phyloP scores from a whole-genome alignment of 30 jellyfish, hydroid and myxozoan genomes.

The Haliclystus octoradiatus region DNA sequence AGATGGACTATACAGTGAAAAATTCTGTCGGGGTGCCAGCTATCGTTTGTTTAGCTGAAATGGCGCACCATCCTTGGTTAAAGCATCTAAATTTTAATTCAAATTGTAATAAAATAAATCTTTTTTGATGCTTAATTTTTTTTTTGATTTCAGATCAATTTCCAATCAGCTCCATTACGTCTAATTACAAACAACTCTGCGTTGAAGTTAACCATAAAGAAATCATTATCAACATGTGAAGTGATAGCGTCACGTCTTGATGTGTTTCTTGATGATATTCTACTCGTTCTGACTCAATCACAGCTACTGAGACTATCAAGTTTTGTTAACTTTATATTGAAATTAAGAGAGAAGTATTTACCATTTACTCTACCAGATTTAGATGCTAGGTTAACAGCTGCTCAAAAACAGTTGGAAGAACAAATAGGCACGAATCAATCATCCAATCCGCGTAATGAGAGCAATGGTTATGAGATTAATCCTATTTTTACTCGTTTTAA shows the following conservation, averaged over 20 bases:
- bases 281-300: constrained; percentile 84
- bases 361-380: constrained; percentile 50
- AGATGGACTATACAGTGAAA: too few species aligned
- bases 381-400: constrained; percentile 3
- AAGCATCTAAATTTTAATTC: too few species aligned
- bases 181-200: constrained; percentile 83
- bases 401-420: constrained; percentile 4
- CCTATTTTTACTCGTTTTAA: constrained; percentile 59
- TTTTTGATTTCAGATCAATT: neutral
- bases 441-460: constrained; percentile 24
- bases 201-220: constrained; percentile 66
- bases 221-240: constrained; percentile 61
- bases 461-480: constrained; percentile 29
- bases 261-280: constrained; percentile 71
- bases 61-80: too few species aligned
- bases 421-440: constrained; percentile 8
- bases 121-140: too few species aligned
- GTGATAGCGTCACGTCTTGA: constrained; percentile 81
- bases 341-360: constrained; percentile 49
- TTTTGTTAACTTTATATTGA: constrained; percentile 65
- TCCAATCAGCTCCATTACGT: constrained; percentile 77
- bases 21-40: too few species aligned
- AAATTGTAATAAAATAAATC: too few species aligned
- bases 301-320: constrained; percentile 81
- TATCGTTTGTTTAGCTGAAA: too few species aligned